phyloP scores from a whole-genome alignment of 2,888 invertebrate genomes.

The Odontocerum albicorne region DNA sequence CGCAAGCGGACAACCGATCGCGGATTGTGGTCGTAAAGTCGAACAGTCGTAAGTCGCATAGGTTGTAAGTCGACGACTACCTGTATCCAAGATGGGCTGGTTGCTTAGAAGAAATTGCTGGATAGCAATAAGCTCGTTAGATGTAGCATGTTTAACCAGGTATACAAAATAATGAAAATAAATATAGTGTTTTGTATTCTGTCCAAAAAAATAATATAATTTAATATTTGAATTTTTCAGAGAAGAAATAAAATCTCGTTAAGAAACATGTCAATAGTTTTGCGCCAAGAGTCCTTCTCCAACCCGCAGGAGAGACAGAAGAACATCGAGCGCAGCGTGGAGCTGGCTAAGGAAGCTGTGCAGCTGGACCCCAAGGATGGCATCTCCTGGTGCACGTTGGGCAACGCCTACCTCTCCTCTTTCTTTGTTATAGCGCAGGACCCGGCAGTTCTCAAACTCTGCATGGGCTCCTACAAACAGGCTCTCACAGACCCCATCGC shows the following conservation, averaged over 20 bases:
- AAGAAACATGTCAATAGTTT: conserved; percentile 78
- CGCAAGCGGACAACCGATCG: too few species aligned
- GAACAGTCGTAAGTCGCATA: too few species aligned
- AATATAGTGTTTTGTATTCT: too few species aligned
- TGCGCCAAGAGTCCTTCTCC: conserved; percentile 64
- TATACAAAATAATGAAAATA: too few species aligned
- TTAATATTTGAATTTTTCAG: too few species aligned
- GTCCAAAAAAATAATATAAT: too few species aligned
- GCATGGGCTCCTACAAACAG: conserved; percentile 79
- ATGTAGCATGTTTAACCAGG: too few species aligned
- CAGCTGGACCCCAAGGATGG: conserved; percentile 77
- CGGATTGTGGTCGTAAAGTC: too few species aligned
- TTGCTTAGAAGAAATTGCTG: too few species aligned
- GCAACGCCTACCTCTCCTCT: conserved; percentile 80
- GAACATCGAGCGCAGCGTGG: conserved; percentile 71
- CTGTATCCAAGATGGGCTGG: too few species aligned
- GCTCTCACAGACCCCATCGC: conserved; percentile 73
- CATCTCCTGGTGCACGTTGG: conserved; percentile 80
- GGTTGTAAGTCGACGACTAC: too few species aligned
- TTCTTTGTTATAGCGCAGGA: conserved; percentile 77
- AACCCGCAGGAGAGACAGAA: conserved; percentile 57
- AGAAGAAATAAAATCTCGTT: conserved; percentile 73
- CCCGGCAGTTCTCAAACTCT: conserved; percentile 68
- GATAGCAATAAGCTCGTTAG: too few species aligned
- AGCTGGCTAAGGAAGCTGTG: conserved; percentile 81